A percentile compares a stretch with the other conserved stretches of the same genome.
phyloP scores from a whole-genome alignment of 2,888 invertebrate genomes.

The Diachrysia chrysitis region DNA sequence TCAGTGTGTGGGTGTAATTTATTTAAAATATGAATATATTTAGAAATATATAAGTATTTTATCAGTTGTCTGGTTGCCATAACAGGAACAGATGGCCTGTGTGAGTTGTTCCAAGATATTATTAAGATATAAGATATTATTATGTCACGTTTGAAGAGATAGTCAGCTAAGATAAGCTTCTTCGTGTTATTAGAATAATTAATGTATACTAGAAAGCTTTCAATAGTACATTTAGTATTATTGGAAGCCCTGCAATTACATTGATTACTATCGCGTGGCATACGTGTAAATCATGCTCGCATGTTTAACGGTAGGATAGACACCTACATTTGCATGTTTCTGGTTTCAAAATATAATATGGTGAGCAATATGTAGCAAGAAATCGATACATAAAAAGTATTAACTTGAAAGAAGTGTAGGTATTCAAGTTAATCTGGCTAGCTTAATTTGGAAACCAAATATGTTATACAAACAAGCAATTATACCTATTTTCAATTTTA shows the following conservation, averaged over 20 bases:
- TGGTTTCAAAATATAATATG: neutral
- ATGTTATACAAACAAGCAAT: no score
- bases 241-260: neutral
- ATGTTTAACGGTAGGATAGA: neutral
- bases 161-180: neutral
- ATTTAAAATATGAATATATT: no score
- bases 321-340: neutral
- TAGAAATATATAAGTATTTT: no score
- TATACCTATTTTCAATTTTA: neutral
- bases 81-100: no score
- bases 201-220: neutral
- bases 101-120: no score
- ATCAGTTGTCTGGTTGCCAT: no score
- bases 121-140: neutral
- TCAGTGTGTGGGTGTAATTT: no score
- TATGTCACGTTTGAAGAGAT: neutral
- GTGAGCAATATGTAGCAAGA: no score
- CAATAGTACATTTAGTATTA: neutral
- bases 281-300: neutral
- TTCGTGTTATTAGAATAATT: neutral
- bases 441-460: no score
- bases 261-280: neutral
- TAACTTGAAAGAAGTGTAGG: no score
- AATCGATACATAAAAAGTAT: no score
- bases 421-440: no score